phyloP scores from a whole-genome alignment of 2,797 vertebrate species.

The Microctenopoma steveboyesi region DNA sequence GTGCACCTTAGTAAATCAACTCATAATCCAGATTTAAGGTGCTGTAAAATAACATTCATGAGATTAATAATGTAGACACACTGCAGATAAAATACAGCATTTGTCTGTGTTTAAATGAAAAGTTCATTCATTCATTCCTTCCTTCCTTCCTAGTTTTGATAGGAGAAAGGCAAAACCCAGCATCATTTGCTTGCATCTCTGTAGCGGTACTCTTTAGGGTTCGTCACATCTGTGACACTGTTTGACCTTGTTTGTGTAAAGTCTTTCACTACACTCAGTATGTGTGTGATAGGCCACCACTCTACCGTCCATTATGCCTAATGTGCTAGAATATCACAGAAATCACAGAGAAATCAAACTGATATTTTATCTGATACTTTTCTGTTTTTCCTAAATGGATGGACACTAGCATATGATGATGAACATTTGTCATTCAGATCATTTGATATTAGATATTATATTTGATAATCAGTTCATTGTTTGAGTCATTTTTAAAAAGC shows the following conservation, averaged over 20 bases:
- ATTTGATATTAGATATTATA: neutral
- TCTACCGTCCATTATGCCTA: conserved; percentile 21
- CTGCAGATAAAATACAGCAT: neutral
- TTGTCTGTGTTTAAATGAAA: conserved; percentile 10
- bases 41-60: conserved; percentile 24
- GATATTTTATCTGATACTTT: no score
- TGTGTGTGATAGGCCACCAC: conserved; percentile 14
- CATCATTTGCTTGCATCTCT: conserved; percentile 27
- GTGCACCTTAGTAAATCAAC: conserved; percentile 25
- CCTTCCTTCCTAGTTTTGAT: conserved; percentile 4
- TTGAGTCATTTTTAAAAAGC: neutral
- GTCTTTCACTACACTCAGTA: conserved; percentile 5
- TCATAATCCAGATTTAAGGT: conserved; percentile 13
- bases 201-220: conserved; percentile 36
- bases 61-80: conserved; percentile 21
- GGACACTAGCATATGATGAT: neutral
- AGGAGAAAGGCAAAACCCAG: conserved; percentile 11
- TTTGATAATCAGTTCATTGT: neutral
- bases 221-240: conserved; percentile 41
- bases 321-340: no score
- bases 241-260: conserved; percentile 42
- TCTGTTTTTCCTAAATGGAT: neutral
- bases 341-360: no score
- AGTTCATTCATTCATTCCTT: neutral
- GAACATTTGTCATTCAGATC: no score